phyloP scores from a whole-genome alignment of 2,888 invertebrate genomes.

The Oeneis ivallda region DNA sequence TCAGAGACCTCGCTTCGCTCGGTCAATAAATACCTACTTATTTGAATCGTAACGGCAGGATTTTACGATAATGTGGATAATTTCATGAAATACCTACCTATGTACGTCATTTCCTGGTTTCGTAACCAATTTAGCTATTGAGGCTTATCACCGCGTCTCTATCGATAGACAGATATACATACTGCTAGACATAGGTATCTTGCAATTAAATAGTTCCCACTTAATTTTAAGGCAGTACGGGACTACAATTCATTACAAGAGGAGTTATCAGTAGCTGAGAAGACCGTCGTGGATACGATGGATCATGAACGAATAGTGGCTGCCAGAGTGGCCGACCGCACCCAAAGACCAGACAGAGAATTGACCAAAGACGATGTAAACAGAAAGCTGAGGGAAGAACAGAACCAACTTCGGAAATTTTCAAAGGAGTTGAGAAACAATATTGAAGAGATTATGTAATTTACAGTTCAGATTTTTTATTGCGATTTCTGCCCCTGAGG shows the following conservation, averaged over 20 bases:
- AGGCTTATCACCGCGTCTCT: too few species aligned
- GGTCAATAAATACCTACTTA: too few species aligned
- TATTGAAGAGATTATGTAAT: conserved; percentile 82
- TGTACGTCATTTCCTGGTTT: too few species aligned
- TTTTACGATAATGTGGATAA: too few species aligned
- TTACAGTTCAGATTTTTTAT: background rate
- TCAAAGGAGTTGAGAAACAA: conserved; percentile 80
- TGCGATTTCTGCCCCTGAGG: too few species aligned
- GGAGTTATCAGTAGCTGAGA: conserved; percentile 85
- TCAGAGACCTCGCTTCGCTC: too few species aligned
- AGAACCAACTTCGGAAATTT: conserved; percentile 81
- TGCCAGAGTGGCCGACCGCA: conserved; percentile 86
- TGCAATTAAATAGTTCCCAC: background rate
- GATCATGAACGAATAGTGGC: conserved; percentile 86
- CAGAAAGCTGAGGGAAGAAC: conserved; percentile 83
- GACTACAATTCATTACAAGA: conserved; percentile 87
- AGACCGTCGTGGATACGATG: conserved; percentile 84
- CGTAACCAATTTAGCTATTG: too few species aligned
- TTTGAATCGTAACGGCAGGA: too few species aligned
- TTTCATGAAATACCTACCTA: too few species aligned
- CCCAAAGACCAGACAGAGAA: conserved; percentile 85
- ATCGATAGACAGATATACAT: too few species aligned
- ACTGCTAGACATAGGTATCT: too few species aligned
- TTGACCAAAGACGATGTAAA: conserved; percentile 85
- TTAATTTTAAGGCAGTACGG: conserved; percentile 72